Evolutionary conservation across 2,888 invertebrate genomes (phyloP).

Genomic region (Drosophila quasianomalipes): DNA sequence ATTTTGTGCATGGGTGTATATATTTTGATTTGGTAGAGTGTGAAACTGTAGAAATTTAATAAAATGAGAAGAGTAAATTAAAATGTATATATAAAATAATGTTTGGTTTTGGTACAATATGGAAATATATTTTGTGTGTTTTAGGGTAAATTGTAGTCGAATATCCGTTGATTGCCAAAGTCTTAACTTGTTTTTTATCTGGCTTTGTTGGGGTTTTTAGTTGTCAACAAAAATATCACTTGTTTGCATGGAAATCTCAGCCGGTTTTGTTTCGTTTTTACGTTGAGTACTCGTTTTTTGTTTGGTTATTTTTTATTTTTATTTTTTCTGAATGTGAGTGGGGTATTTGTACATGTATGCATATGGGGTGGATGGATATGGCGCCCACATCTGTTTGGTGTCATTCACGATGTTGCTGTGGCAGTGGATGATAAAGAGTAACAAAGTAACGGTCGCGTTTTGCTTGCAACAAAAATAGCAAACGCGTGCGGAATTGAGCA

Average conservation of each 20-base stretch:
- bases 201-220: constrained; percentile 47
- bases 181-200: constrained; percentile 29
- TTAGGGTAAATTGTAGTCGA: constrained; percentile 1
- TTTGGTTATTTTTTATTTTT: background rate
- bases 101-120: background rate
- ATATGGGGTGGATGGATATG: constrained; percentile 3
- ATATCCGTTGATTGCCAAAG: background rate
- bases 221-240: constrained; percentile 82
- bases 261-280: constrained; percentile 5
- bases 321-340: constrained; percentile 19
- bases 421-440: constrained; percentile 51
- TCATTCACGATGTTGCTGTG: constrained; percentile 53
- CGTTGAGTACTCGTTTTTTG: constrained; percentile 6
- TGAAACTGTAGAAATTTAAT: background rate
- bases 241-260: constrained; percentile 74
- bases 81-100: no score
- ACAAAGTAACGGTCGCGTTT: constrained; percentile 52
- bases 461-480: constrained; percentile 69
- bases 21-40: background rate
- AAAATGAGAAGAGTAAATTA: background rate
- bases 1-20: no score
- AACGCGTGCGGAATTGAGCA: constrained; percentile 80
- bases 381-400: constrained; percentile 61
- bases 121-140: background rate
- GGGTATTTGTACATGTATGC: background rate